These are phyloP conservation scores for Eufriesea mexicana DNA, from an alignment of 1,140 invertebrate species.

Conservation along the genomic window DNA sequence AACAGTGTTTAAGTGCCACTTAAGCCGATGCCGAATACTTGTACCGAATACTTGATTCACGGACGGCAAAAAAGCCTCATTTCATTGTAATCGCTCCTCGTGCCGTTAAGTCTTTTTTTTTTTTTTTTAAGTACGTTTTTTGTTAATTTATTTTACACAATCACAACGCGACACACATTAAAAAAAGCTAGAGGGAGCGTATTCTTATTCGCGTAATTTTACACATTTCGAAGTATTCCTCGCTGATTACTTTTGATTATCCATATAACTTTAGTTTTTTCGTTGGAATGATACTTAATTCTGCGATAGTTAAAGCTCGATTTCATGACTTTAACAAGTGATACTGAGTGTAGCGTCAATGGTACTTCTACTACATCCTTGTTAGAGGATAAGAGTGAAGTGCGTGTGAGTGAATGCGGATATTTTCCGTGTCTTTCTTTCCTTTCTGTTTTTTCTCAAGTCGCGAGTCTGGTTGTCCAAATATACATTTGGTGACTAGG, in stretches of 20 bases:
- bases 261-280: neutral
- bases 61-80: constrained; percentile 42
- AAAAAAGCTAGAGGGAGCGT: neutral
- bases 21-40: too few species aligned
- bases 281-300: constrained; percentile 21
- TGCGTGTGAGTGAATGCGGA: too few species aligned
- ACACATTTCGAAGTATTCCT: neutral
- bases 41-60: constrained; percentile 61
- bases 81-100: constrained; percentile 31
- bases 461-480: too few species aligned
- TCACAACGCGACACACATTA: constrained; percentile 1
- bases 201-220: neutral
- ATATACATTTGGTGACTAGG: too few species aligned
- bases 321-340: neutral
- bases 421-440: too few species aligned
- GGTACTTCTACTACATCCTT: too few species aligned
- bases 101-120: constrained; percentile 6
- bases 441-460: too few species aligned
- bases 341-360: too few species aligned
- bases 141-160: constrained; percentile 2
- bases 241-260: neutral
- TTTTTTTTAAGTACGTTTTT: constrained; percentile 38
- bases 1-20: too few species aligned
- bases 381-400: neutral
- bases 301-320: constrained; percentile 7